phyloP scores from a whole-genome alignment of 2,797 vertebrate genomes.

The Pempheris klunzingeri region DNA sequence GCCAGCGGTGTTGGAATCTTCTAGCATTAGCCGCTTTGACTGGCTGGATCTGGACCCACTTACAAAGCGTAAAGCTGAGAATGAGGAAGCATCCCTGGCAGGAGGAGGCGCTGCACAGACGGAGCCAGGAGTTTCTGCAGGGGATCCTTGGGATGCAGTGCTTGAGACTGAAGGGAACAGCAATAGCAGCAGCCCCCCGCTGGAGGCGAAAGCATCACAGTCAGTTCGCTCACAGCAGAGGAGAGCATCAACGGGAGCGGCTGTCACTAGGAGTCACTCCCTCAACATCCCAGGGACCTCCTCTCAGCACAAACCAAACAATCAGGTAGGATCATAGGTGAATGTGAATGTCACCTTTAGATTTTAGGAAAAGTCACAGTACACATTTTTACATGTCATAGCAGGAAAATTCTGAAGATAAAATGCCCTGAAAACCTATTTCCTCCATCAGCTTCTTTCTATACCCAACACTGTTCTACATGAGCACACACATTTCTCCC shows the following conservation, averaged over 20 bases:
- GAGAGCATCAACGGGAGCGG: slow-evolving; percentile 86
- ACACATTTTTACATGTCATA: not conserved
- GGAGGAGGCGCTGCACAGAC: slow-evolving; percentile 63
- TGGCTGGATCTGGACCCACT: slow-evolving; percentile 98
- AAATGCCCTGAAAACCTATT: not conserved
- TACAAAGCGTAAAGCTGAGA: slow-evolving; percentile 90
- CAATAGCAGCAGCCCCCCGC: slow-evolving; percentile 63
- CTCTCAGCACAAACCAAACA: slow-evolving; percentile 77
- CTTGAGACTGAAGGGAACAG: slow-evolving; percentile 87
- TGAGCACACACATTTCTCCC: not conserved
- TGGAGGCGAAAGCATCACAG: slow-evolving; percentile 79
- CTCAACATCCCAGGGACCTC: slow-evolving; percentile 88
- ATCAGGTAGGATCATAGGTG: slow-evolving; percentile 85
- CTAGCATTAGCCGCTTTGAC: slow-evolving; percentile 90
- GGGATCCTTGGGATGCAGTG: slow-evolving; percentile 98
- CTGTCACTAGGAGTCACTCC: slow-evolving; percentile 92
- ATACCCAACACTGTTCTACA: not conserved
- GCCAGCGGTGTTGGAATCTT: slow-evolving; percentile 74
- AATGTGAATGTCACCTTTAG: not conserved
- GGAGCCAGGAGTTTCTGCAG: slow-evolving; percentile 72
- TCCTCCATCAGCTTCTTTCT: not conserved
- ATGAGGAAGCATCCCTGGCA: slow-evolving; percentile 72
- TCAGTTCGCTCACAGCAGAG: slow-evolving; percentile 71
- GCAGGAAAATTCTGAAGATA: not conserved
- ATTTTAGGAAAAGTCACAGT: not conserved